Evolutionary conservation across 1,140 invertebrate genomes (phyloP), one percentile per base, ranked within the genome.

Genomic region (Caenorhabditis inopinata): DNA sequence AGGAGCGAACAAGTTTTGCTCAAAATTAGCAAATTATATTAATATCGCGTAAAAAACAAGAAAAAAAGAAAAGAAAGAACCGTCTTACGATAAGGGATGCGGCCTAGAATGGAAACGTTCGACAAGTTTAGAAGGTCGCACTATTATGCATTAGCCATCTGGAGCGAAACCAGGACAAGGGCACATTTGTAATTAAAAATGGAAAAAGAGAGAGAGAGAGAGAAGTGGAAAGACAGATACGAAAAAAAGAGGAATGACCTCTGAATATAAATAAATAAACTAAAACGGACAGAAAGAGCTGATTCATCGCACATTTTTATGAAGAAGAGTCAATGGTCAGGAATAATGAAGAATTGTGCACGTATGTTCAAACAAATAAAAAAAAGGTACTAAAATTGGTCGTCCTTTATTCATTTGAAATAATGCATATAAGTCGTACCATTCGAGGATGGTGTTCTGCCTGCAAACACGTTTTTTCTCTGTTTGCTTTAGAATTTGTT

Each of bases 121-220:
- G 38, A 42, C 38, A 42, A 7, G 6, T 7, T 14, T 7, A 21
- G n/a, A 68, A 32, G 12, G 51, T 38, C 58, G 32, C 29, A 68
- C 58, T 38, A 38, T 68, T 68, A 38, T 16, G 16, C 18, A 58
- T 58, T 14, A 32, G n/a, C 35, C 12, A 29, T 68, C 21, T 21
- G 18, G 32, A 27, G 4, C n/a, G 58, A 42, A 68, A 68, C 32
- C 58, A 38, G 58, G 58, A 68, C 58, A 68, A 68, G 58, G 58
- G 58, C 58, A 68, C 58, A 68, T 68, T 68, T 42, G 58, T 68
- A 68, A 68, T 68, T 68, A 68, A 38, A 32, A 68, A 16, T 42
- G 38, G n/a, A 38, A 12, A n/a, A n/a, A n/a, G n/a, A n/a, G n/a
- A n/a, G n/a, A n/a, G 27, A 27, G 16, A 3, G 32, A 14, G 1